Conservation (phyloP, 2,888 invertebrate genomes). For the Agrochola circellaris region DNA sequence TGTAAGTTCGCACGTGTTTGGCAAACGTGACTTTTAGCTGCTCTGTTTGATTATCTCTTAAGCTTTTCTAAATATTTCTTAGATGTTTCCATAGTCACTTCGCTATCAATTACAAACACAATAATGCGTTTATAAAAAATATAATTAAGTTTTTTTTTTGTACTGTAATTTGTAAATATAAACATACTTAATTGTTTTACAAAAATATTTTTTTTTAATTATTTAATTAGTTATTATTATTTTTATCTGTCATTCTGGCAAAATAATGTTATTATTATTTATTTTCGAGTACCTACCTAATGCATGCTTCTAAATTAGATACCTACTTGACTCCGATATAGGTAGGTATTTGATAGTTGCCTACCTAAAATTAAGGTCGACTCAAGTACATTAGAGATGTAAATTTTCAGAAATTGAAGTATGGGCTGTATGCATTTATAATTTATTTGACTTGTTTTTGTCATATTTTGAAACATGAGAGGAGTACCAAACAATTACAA, state of each 20-base stretch:
- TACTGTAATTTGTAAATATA: background rate
- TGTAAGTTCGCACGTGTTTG: conserved; percentile 25
- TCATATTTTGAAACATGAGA: background rate
- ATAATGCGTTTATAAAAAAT: background rate
- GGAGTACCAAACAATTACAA: background rate
- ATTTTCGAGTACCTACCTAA: background rate
- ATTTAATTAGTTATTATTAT: background rate
- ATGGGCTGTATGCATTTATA: background rate
- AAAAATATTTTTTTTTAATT: background rate
- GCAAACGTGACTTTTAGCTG: conserved; percentile 48
- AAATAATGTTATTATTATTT: background rate
- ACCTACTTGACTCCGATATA: background rate
- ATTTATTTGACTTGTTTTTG: conserved; percentile 7
- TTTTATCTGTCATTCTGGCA: background rate
- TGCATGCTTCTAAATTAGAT: conserved; percentile 2
- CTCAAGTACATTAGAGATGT: conserved; percentile 48
- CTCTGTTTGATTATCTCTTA: background rate
- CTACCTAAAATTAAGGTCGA: conserved; percentile 33
- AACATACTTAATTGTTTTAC: background rate
- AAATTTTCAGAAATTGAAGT: conserved; percentile 25
- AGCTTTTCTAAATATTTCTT: background rate
- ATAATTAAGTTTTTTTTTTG: background rate
- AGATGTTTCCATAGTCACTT: background rate
- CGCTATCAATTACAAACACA: background rate
- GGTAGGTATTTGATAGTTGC: conserved; percentile 19